Percentiles rank a stretch among this genome's conserved stretches.
phyloP scores from a whole-genome alignment of 1,140 invertebrate species.

The Drosophila obscura region DNA sequence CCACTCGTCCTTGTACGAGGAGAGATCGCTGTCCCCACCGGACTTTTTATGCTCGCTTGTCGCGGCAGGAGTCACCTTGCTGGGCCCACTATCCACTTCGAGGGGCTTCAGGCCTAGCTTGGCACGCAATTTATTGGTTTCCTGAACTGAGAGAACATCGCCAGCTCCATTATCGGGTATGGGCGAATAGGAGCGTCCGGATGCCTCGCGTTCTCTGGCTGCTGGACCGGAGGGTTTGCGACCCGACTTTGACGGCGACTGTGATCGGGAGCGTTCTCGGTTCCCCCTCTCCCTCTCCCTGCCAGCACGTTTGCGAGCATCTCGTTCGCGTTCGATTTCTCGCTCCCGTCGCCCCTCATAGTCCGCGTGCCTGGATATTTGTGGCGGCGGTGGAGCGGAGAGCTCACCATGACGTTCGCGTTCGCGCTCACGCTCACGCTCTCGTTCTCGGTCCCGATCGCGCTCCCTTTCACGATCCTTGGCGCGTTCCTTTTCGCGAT shows the following conservation, averaged over 20 bases:
- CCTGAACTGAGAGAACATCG: slow-evolving; percentile 92
- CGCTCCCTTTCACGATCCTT: slow-evolving; percentile 48
- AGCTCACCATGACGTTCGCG: slow-evolving; percentile 53
- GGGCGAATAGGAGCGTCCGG: slow-evolving; percentile 50
- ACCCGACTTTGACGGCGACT: slow-evolving; percentile 20
- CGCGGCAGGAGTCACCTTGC: slow-evolving; percentile 43
- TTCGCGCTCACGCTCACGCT: slow-evolving; percentile 60
- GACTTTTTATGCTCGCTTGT: slow-evolving; percentile 48
- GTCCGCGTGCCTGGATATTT: slow-evolving; percentile 72
- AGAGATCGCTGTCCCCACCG: slow-evolving; percentile 83
- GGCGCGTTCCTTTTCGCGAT: slow-evolving; percentile 23
- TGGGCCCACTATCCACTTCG: slow-evolving; percentile 86
- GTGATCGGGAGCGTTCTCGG: slow-evolving; percentile 56
- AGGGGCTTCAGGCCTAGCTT: slow-evolving; percentile 97
- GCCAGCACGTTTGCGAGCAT: slow-evolving; percentile 52
- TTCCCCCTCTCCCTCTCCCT: slow-evolving; percentile 56
- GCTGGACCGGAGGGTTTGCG: slow-evolving; percentile 17
- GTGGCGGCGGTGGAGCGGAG: slow-evolving; percentile 66
- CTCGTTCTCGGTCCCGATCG: slow-evolving; percentile 43
- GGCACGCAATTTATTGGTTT: slow-evolving; percentile 95
- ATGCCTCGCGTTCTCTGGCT: slow-evolving; percentile 10
- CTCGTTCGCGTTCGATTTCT: slow-evolving; percentile 65
- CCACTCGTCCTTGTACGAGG: slow-evolving; percentile 90
- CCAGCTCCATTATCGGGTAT: slow-evolving; percentile 84
- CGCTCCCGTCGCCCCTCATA: slow-evolving; percentile 67